Evolutionary conservation across 1,140 invertebrate genomes (phyloP).

Genomic region (Leptopilina boulardi): DNA sequence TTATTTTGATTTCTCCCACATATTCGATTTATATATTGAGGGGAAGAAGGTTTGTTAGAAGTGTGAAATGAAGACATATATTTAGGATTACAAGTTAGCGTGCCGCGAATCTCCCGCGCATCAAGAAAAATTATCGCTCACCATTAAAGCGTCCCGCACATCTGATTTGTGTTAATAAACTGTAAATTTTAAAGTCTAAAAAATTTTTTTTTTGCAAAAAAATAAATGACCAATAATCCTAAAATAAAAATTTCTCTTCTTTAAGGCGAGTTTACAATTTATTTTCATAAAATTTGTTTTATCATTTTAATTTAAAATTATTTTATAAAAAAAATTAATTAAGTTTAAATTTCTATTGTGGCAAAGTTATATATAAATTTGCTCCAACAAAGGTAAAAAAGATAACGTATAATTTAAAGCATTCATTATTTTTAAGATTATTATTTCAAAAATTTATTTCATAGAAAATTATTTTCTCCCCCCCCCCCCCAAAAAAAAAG

Average conservation of each 20-base stretch:
- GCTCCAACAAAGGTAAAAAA: too few species aligned
- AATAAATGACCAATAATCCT: background rate
- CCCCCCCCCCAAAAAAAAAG: too few species aligned
- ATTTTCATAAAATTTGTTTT: too few species aligned
- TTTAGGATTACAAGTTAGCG: constrained; percentile 17
- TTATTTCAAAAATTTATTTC: too few species aligned
- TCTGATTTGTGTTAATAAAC: background rate
- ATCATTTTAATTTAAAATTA: too few species aligned
- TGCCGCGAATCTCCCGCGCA: background rate
- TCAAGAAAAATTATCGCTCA: constrained; percentile 17
- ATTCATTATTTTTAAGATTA: too few species aligned
- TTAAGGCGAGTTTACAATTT: too few species aligned
- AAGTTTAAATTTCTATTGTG: too few species aligned
- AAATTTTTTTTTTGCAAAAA: background rate
- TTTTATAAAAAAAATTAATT: too few species aligned
- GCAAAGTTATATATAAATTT: too few species aligned
- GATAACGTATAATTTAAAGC: too few species aligned
- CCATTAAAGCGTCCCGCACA: background rate
- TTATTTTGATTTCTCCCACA: background rate
- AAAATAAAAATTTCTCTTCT: background rate
- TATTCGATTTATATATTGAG: background rate
- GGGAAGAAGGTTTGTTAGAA: background rate
- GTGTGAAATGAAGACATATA: constrained; percentile 14
- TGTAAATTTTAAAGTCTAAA: background rate
- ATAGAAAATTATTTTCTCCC: too few species aligned